These are phyloP conservation scores for Chrysogorgia sp. DNA, from an alignment of 92 coral and sea anemone genomes.

Conservation along the genomic window DNA sequence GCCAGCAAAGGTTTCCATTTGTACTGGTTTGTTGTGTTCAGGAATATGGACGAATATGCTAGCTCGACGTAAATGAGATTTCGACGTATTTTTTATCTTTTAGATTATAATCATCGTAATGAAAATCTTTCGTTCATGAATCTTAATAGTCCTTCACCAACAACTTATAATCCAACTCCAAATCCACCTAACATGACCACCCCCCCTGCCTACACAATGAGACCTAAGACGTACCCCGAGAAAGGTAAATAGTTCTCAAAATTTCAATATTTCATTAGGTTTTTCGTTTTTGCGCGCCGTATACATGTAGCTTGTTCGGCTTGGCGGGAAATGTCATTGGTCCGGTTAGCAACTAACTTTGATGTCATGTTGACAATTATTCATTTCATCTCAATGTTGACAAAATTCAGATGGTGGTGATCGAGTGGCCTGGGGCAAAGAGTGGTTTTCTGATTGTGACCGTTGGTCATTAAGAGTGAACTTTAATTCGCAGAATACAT, in stretches of 20 bases:
- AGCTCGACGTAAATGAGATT: not conserved
- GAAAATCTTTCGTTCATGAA: conserved; percentile 74
- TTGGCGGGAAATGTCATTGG: no score
- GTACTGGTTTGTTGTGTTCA: no score
- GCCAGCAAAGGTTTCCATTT: no score
- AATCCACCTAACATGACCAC: conserved; percentile 81
- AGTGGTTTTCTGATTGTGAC: conserved; percentile 90
- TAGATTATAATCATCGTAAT: conserved; percentile 67
- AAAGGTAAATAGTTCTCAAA: conserved; percentile 62
- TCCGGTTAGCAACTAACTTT: no score
- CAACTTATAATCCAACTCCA: conserved; percentile 82
- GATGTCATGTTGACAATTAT: no score
- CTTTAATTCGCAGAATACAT: conserved; percentile 75
- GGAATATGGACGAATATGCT: not conserved
- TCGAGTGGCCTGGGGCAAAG: conserved; percentile 95
- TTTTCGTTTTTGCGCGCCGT: not conserved
- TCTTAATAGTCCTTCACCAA: conserved; percentile 84
- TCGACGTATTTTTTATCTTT: not conserved
- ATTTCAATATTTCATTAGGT: not conserved
- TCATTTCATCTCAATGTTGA: no score
- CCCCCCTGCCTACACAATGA: conserved; percentile 88
- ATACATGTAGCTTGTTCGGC: no score
- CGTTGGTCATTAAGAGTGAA: conserved; percentile 88
- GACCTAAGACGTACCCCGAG: conserved; percentile 98
- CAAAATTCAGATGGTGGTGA: conserved; percentile 85